Conservation (phyloP, 2,113 vertebrate genomes). For the Dicentrarchus labrax region DNA sequence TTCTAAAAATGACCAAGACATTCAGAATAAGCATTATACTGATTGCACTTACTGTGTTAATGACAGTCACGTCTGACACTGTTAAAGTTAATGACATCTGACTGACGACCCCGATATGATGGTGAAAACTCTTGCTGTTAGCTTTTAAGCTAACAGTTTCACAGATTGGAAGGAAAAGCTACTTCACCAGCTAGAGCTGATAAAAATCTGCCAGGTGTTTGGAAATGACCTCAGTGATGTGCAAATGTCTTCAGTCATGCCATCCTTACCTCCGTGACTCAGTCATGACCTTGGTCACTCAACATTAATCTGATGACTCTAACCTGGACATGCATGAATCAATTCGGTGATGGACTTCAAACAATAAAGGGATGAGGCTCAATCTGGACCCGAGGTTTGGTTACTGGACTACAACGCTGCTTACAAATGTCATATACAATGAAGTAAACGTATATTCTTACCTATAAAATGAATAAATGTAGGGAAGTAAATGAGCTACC, state of each 20-base stretch:
- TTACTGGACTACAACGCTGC: not conserved
- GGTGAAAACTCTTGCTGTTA: not conserved
- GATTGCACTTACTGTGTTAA: not conserved
- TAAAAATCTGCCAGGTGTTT: not conserved
- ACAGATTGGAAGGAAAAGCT: not conserved
- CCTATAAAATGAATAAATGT: not conserved
- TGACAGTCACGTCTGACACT: not conserved
- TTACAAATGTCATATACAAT: not conserved
- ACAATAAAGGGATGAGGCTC: not conserved
- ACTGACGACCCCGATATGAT: not conserved
- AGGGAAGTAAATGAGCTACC: no score
- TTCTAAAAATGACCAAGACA: not conserved
- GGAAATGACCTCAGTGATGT: not conserved
- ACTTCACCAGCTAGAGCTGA: not conserved
- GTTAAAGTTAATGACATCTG: not conserved
- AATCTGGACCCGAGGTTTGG: not conserved
- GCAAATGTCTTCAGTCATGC: not conserved
- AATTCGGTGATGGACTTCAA: not conserved
- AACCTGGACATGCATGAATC: not conserved
- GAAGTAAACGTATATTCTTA: not conserved
- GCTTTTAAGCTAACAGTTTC: conserved; percentile 10
- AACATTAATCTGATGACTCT: not conserved
- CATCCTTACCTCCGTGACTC: not conserved
- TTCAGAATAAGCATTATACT: not conserved
- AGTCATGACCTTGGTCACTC: not conserved